phyloP scores from a whole-genome alignment of 2,797 vertebrate genomes.

The Lycodopsis pacificus region DNA sequence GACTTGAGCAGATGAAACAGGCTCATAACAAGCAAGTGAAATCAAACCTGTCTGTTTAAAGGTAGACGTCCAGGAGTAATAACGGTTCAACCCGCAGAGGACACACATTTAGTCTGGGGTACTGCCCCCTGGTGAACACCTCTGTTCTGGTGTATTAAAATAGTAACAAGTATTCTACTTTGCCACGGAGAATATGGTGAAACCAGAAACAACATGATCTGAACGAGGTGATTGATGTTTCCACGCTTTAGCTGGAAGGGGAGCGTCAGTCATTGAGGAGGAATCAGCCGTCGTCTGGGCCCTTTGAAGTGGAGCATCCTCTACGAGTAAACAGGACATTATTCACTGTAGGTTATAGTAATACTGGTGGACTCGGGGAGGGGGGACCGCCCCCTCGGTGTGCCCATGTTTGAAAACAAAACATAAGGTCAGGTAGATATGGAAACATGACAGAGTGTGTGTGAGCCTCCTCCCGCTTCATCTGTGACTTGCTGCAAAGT shows the following conservation, averaged over 20 bases:
- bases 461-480: not conserved
- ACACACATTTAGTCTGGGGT: not conserved
- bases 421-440: too few relatives aligned
- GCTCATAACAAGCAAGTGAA: not conserved
- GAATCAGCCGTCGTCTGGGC: constrained; percentile 27
- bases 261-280: constrained; percentile 12
- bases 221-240: not conserved
- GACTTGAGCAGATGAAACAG: not conserved
- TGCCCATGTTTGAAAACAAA: too few relatives aligned
- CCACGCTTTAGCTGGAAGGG: constrained; percentile 26
- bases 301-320: constrained; percentile 38
- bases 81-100: not conserved
- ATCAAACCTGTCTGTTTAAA: not conserved
- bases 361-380: not conserved
- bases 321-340: not conserved
- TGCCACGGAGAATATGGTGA: not conserved
- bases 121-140: too few relatives aligned
- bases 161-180: not conserved
- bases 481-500: constrained; percentile 4
- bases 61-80: too few relatives aligned
- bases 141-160: not conserved
- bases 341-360: not conserved
- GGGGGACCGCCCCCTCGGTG: too few relatives aligned
- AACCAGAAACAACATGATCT: not conserved
- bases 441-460: not conserved